A percentile compares a stretch with the other conserved stretches of the same genome.
Conservation (phyloP, 92 coral and sea anemone genomes). For the Phymanthus crucifer region DNA sequence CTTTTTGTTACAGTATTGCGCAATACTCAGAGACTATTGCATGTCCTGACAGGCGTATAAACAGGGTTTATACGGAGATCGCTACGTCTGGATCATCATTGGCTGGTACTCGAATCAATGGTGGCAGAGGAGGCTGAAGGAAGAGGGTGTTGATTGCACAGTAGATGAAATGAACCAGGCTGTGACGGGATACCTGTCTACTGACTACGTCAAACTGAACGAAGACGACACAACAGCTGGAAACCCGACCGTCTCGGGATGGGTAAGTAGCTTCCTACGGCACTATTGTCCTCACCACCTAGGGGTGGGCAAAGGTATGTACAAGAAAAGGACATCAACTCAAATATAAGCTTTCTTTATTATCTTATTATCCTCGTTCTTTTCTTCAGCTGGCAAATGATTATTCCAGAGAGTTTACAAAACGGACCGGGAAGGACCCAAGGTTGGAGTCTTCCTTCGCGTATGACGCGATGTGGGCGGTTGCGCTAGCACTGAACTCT, state of each 20-base stretch:
- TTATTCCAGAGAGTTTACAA: slow-evolving; percentile 52
- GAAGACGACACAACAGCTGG: slow-evolving; percentile 58
- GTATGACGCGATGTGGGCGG: slow-evolving; percentile 73
- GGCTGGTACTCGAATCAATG: slow-evolving; percentile 70
- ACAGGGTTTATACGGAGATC: slow-evolving; percentile 57
- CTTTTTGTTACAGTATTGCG: background rate
- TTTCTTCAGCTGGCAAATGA: slow-evolving; percentile 14
- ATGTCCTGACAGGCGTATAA: slow-evolving; percentile 44
- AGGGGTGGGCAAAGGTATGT: background rate
- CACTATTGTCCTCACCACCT: background rate
- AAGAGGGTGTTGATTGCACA: slow-evolving; percentile 37
- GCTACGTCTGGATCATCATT: slow-evolving; percentile 66
- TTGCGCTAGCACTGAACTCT: slow-evolving; percentile 53
- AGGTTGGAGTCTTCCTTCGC: slow-evolving; percentile 70
- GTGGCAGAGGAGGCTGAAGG: slow-evolving; percentile 58
- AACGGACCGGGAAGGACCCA: slow-evolving; percentile 40
- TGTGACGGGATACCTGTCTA: slow-evolving; percentile 51
- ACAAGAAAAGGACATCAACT: background rate
- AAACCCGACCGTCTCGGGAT: slow-evolving; percentile 46
- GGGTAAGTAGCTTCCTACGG: slow-evolving; percentile 28
- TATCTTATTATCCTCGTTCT: background rate
- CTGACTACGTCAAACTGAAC: slow-evolving; percentile 64
- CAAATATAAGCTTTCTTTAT: too few species aligned
- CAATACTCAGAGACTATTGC: background rate
- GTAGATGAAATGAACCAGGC: slow-evolving; percentile 47